Base-by-base conservation (phyloP, 2,797 vertebrate genomes). In the Sternarchorhynchus goeldii region DNA sequence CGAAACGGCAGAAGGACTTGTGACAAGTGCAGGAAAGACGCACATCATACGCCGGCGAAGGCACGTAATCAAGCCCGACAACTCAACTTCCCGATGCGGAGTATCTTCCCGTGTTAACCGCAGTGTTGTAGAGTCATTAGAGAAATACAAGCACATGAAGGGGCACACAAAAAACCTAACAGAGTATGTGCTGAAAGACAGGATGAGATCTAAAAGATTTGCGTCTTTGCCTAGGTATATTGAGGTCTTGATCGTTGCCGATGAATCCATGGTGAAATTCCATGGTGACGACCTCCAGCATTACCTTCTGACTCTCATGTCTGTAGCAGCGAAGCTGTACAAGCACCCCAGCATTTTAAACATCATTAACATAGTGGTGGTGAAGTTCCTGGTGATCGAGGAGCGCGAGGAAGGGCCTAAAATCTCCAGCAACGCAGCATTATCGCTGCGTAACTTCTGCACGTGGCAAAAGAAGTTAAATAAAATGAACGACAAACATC, bases 381-480 rank as follows among this genome's bases (percentile, higher is more conserved):
- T 99, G 69, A 97, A 98, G 91, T 94, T 99, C 84, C 84, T 98
- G 70, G 90, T 98, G 63, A 92, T 99, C 12, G 90, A 91, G 6
- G 95, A 95, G 82, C 94, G 94, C 1, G 95, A 97, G 85, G 94
- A 96, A 41, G 98, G 97, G 77, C 97, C 95, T 81, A 97, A 97
- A 63, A 94, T 99, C 80, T 96, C 94, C 6, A 92, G 95, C 83
- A 99, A 99, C 77, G 98, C 98, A 0, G 98, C 98, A 72, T 90
- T 99, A 89, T 98, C 96, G 5, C 94, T 99, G 84, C 93, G 97
- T 64, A 98, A 97, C 92, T 99, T 99, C 88, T 99, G 98, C 79
- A 95, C 93, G 65, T 99, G 98, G 98, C 98, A 99, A 88, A 99
- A 96, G 86, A 98, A 97, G 88, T 93, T 97, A 89, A 99, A 99